Conservation (phyloP, 2,113 vertebrate genomes). For the Anhinga rufa region DNA sequence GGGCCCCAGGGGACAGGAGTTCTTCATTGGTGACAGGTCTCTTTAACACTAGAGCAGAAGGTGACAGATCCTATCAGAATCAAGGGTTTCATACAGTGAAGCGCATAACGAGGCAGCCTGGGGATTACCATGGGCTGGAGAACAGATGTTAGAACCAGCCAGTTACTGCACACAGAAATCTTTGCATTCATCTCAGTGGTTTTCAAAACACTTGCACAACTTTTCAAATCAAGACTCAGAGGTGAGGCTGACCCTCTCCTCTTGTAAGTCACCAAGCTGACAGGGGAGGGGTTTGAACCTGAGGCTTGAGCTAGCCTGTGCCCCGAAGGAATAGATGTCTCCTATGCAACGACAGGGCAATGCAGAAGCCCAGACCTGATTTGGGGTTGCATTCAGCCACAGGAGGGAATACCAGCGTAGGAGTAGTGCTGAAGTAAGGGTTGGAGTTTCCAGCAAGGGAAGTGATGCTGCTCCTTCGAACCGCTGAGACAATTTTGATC, state of each 20-base stretch:
- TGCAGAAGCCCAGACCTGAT: constrained; percentile 75
- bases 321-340: not conserved
- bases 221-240: not conserved
- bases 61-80: constrained; percentile 22
- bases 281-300: not conserved
- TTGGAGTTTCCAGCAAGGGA: constrained; percentile 66
- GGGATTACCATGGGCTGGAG: not conserved
- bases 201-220: not conserved
- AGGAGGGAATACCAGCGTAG: constrained; percentile 39
- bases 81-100: not conserved
- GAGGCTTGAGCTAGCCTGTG: not conserved
- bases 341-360: not conserved
- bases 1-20: constrained; percentile 78
- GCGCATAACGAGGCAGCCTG: not conserved
- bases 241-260: not conserved
- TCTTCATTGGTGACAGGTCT: constrained; percentile 78
- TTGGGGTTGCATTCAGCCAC: constrained; percentile 77
- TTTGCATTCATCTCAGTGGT: not conserved
- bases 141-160: not conserved
- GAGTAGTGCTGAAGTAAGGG: constrained; percentile 56
- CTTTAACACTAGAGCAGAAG: constrained; percentile 74
- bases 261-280: not conserved
- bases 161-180: not conserved
- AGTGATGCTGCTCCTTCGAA: constrained; percentile 71
- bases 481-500: constrained; percentile 61